phyloP scores from a whole-genome alignment of 1,140 invertebrate species.

The Atta texana region DNA sequence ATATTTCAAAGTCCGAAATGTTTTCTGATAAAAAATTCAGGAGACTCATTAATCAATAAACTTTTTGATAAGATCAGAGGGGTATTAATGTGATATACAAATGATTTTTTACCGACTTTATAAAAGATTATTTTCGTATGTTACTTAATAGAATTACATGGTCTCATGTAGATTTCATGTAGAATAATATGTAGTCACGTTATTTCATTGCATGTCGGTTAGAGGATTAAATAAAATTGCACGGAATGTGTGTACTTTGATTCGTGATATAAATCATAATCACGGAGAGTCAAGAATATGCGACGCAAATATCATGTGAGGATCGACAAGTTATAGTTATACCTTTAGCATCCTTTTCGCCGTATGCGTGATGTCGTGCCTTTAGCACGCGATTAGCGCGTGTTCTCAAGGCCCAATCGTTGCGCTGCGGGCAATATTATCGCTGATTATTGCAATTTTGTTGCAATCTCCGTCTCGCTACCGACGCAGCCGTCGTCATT shows the following conservation, averaged over 20 bases:
- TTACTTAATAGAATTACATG: conserved; percentile 10
- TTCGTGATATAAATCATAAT: conserved; percentile 1
- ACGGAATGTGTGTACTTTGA: not conserved
- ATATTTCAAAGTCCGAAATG: conserved; percentile 49
- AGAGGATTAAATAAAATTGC: conserved; percentile 25
- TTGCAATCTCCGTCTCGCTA: conserved; percentile 41
- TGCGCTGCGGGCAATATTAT: conserved; percentile 58
- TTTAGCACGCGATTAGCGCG: conserved; percentile 21
- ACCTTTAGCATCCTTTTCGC: conserved; percentile 27
- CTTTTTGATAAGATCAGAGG: conserved; percentile 3
- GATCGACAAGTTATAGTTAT: conserved; percentile 63
- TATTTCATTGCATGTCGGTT: not conserved
- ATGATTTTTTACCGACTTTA: not conserved
- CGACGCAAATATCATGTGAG: conserved; percentile 22
- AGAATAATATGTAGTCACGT: not conserved
- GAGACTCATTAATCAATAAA: conserved; percentile 27
- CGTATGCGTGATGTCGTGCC: conserved; percentile 59
- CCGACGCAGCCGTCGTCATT: not conserved
- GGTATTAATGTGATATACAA: not conserved
- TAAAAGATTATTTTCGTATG: not conserved
- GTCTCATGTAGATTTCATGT: not conserved
- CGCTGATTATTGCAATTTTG: conserved; percentile 52
- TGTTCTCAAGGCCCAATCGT: conserved; percentile 29
- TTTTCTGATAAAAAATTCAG: conserved; percentile 43
- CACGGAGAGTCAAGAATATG: not conserved